Conservation (phyloP, 2,113 vertebrate species). For the Cygnus buccinator region DNA sequence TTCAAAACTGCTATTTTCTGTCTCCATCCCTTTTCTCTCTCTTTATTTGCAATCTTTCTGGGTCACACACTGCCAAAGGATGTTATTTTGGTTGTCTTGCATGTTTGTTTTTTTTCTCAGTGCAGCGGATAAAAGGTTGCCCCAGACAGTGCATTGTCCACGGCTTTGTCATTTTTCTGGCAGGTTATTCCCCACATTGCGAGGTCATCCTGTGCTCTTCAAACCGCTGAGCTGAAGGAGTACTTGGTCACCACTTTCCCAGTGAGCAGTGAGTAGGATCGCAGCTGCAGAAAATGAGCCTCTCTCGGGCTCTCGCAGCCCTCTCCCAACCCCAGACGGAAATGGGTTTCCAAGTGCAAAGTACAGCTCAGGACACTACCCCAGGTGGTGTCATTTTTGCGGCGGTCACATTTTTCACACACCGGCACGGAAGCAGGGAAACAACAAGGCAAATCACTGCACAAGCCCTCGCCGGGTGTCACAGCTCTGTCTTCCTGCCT, state of each 20-base stretch:
- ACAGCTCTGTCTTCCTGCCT: background rate
- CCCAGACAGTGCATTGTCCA: background rate
- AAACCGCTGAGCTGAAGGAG: background rate
- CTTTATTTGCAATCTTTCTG: background rate
- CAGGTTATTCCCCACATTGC: background rate
- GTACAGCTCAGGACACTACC: background rate
- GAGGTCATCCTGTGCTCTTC: background rate
- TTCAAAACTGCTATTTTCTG: background rate
- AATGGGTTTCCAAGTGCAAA: background rate
- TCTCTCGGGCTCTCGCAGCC: background rate
- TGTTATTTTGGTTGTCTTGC: background rate
- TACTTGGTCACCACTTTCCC: background rate
- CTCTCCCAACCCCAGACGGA: background rate
- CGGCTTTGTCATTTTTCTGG: background rate
- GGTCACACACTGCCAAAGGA: background rate
- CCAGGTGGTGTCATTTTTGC: background rate
- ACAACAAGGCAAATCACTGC: background rate
- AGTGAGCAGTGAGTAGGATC: background rate
- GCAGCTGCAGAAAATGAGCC: background rate
- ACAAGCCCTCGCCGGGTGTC: accelerated
- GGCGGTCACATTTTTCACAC: background rate
- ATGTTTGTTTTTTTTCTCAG: background rate
- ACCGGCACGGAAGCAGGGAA: background rate
- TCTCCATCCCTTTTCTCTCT: background rate
- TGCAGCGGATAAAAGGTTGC: background rate